Percentiles rank a stretch among this genome's conserved stretches.
Evolutionary conservation across 2,797 vertebrate species (phyloP).

Genomic region (Alca torda): DNA sequence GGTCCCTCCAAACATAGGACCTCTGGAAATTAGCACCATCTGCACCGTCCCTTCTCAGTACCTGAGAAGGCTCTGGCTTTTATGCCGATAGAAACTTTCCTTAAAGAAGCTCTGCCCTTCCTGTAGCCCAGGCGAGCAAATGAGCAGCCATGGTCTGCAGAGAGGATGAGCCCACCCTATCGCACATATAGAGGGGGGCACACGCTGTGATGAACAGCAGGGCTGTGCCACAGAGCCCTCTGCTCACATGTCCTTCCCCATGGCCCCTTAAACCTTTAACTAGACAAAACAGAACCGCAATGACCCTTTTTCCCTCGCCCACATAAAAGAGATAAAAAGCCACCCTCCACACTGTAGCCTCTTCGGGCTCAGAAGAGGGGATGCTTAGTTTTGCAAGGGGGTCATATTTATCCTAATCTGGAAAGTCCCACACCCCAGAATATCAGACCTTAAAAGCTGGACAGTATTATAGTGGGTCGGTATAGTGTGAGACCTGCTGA

Average conservation of each 20-base stretch:
- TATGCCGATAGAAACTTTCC: background rate
- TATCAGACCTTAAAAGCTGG: background rate
- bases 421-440: background rate
- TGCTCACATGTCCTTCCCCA: background rate
- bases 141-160: background rate
- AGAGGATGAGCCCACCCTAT: background rate
- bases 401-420: background rate
- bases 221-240: background rate
- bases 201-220: background rate
- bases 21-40: conserved; percentile 47
- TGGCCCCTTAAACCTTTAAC: accelerated
- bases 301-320: background rate
- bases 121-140: background rate
- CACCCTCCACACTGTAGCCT: background rate
- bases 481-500: background rate
- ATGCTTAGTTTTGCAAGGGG: background rate
- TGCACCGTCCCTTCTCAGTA: background rate
- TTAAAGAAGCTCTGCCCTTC: background rate
- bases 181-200: background rate
- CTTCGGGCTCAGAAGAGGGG: background rate
- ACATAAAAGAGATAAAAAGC: background rate
- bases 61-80: background rate
- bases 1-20: conserved; percentile 25
- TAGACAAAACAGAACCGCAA: background rate
- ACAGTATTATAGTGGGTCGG: background rate